Conservation (phyloP, 2,888 invertebrate species). For the Noctuana brunneofusca region DNA sequence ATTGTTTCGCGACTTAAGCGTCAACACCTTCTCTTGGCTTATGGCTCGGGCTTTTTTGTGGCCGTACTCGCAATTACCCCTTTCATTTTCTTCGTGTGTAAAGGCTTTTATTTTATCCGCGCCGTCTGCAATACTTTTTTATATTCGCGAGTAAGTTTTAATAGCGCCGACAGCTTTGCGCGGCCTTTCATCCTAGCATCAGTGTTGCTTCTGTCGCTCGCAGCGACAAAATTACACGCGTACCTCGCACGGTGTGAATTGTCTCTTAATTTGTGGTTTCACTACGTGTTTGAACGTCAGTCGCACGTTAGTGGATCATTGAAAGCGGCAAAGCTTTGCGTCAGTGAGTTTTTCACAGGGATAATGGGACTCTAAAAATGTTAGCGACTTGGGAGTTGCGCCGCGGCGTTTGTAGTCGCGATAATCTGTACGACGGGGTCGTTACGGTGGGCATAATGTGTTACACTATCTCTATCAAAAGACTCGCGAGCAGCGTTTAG, state of each 20-base stretch:
- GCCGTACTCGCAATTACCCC: conserved; percentile 71
- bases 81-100: conserved; percentile 63
- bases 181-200: conserved; percentile 54
- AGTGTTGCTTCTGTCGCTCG: conserved; percentile 46
- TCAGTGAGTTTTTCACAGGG: conserved; percentile 46
- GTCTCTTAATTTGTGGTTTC: conserved; percentile 62
- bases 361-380: conserved; percentile 59
- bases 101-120: conserved; percentile 69
- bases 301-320: conserved; percentile 54
- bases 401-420: conserved; percentile 43
- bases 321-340: conserved; percentile 68
- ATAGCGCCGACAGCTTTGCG: conserved; percentile 58
- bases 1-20: conserved; percentile 58
- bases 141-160: conserved; percentile 63
- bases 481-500: conserved; percentile 41
- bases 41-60: conserved; percentile 65
- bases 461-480: conserved; percentile 43
- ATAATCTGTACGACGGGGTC: conserved; percentile 44
- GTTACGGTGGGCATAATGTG: conserved; percentile 43
- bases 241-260: conserved; percentile 54
- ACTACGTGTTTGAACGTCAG: conserved; percentile 50
- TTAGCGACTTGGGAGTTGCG: conserved; percentile 52
- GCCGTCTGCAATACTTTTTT: conserved; percentile 58
- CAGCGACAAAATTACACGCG: conserved; percentile 54
- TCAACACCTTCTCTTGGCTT: conserved; percentile 69